Evolutionary conservation across 2,113 vertebrate species (phyloP), one percentile per base, ranked within the genome.

Genomic region (Corythoichthys haematopterus): DNA sequence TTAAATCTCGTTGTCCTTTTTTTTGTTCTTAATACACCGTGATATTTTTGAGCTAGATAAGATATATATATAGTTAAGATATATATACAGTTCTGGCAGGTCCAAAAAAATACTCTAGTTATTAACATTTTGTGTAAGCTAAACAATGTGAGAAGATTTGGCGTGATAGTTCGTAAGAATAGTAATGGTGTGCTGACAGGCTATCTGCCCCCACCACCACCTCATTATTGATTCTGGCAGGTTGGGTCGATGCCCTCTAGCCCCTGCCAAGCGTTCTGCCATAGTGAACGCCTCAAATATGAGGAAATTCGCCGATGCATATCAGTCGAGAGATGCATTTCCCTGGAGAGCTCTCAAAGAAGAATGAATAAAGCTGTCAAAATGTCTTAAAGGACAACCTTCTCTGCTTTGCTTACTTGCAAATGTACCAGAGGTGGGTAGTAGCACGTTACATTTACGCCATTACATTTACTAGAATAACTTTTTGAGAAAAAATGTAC

Each of bases 301-400:
- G 77, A 82, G 75, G 80, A 74, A 80, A 80, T 51, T 45, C 80
- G 70, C 72, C 64, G 76, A 85, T 76, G 84, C 85, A 82, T 74
- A 83, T 78, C 87, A 78, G 84, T 84, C 79, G 80, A 69, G 69
- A 62, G 57, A 4, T 72, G 76, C 51, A 68, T 80, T 77, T 80
- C 78, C 81, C 66, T 38, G 0, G 78, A 80, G 82, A 80, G 78
- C 50, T 53, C 62, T 78, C 65, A 64, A 33, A 46, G 62, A 70
- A 69, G 64, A 79, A 71, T 71, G 76, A 82, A 84, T 81, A 75
- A 68, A 84, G 69, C 85, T 88, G 88, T 85, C 88, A 87, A 73
- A 66, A 65, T 61, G 35, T 81, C 81, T 72, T 78, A 40, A 43
- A 66, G 75, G 81, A 80, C 62, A 48, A 70, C 35, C 69, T 75